phyloP scores from a whole-genome alignment of 2,888 invertebrate species.

The Hemaris fuciformis region DNA sequence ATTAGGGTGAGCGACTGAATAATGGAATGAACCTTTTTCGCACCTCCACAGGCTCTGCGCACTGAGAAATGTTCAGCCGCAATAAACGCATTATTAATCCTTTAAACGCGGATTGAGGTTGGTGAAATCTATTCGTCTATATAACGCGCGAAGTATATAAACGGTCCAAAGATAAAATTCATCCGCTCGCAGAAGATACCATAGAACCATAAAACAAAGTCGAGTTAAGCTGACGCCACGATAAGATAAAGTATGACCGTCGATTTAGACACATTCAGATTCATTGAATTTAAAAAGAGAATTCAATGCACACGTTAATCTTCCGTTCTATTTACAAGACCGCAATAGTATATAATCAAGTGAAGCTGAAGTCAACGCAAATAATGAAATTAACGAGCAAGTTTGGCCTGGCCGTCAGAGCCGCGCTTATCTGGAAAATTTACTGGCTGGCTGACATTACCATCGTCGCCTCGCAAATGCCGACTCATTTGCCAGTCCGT shows the following conservation, averaged over 20 bases:
- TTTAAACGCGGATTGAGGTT: background rate
- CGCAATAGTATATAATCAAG: slow-evolving; percentile 51
- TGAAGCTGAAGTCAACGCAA: slow-evolving; percentile 61
- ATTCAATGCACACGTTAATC: slow-evolving; percentile 4
- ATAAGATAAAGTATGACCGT: slow-evolving; percentile 4
- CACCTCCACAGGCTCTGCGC: slow-evolving; percentile 26
- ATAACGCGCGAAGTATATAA: background rate
- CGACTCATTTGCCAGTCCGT: slow-evolving; percentile 71
- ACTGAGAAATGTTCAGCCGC: background rate
- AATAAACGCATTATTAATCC: background rate
- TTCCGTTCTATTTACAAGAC: slow-evolving; percentile 9
- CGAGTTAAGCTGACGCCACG: background rate
- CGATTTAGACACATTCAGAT: background rate
- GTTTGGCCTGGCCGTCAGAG: slow-evolving; percentile 63
- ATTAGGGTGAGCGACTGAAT: slow-evolving; percentile 47
- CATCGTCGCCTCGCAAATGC: slow-evolving; percentile 69
- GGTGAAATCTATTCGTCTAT: background rate
- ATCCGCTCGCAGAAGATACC: background rate
- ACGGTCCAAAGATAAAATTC: background rate
- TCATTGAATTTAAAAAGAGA: background rate
- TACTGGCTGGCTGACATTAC: slow-evolving; percentile 75
- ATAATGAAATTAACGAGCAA: slow-evolving; percentile 70
- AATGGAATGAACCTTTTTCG: slow-evolving; percentile 45
- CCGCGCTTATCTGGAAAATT: slow-evolving; percentile 74
- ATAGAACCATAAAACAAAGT: slow-evolving; percentile 3